Percentiles rank a stretch among this genome's conserved stretches.
These are phyloP conservation scores for Chelonia mydas DNA, from an alignment of 2,797 vertebrate genomes.

Conservation along the genomic window DNA sequence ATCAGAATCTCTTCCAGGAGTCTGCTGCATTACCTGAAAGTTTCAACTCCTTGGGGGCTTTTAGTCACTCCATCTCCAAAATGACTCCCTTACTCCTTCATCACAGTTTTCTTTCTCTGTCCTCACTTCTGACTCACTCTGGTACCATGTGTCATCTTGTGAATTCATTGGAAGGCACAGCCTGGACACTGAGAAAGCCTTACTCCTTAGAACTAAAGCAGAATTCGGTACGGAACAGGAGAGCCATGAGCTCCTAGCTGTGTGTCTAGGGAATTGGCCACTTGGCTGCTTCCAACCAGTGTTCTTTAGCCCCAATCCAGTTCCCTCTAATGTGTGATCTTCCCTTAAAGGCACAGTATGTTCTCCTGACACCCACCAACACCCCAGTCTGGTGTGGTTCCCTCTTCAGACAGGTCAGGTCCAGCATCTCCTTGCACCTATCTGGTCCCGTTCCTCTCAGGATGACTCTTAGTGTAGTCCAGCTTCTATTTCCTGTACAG, in stretches of 20 bases:
- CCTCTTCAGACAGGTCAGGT: background rate
- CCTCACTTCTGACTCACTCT: background rate
- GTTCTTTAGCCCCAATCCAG: background rate
- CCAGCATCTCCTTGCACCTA: background rate
- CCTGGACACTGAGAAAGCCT: background rate
- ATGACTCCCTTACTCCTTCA: background rate
- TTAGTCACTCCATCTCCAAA: background rate
- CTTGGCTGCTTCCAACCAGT: background rate
- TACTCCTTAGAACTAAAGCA: background rate
- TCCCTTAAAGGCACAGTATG: background rate
- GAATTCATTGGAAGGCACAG: background rate
- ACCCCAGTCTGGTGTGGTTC: background rate
- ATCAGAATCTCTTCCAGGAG: background rate
- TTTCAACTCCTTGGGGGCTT: background rate
- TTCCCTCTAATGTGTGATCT: background rate
- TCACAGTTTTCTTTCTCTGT: background rate
- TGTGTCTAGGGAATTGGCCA: background rate
- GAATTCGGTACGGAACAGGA: background rate
- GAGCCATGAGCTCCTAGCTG: background rate
- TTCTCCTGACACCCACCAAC: background rate
- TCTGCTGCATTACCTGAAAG: background rate
- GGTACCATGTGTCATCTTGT: background rate
- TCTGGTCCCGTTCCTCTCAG: background rate
- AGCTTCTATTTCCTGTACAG: background rate
- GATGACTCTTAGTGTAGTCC: background rate